Base-by-base conservation (phyloP, 2,113 vertebrate genomes). In the Chascanopsetta lugubris region DNA sequence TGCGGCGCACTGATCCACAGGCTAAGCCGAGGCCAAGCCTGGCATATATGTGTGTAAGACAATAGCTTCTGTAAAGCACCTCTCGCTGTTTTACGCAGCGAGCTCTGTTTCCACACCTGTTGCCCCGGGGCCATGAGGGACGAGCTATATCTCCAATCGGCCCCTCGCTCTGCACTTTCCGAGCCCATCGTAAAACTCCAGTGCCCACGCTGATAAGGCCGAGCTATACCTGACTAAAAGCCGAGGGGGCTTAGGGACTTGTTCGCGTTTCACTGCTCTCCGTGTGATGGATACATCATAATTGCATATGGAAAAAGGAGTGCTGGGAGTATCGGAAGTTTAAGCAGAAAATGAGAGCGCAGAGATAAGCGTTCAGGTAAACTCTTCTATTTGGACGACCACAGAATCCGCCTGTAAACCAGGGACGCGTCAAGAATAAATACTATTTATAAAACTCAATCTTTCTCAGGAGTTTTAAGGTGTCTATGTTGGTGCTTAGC, bases 51-150 rank as follows among this genome's bases (percentile, higher is more conserved):
- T 78, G 83, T 88, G 90, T 88, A 92, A 91, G 89, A 92, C 89
- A 92, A 91, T 91, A 91, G 88, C 88, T 88, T 86, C 86, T 90
- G 87, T 90, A 87, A 87, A 77, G 86, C 87, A 72, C 77, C 82
- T 89, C 85, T 88, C 29, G 80, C 91, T 82, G 75, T 82, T 84
- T 72, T 59, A 78, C 56, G 43, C 68, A 74, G 79, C 53, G 34
- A 58, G 79, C 76, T 80, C 69, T 15, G 83, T 72, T 84, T 87
- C 80, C 73, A 82, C 91, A 93, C 90, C 90, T 93, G 92, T 92
- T 85, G 83, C 67, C 61, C 57, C 29, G 84, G n/a, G 80, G 55
- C 75, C 72, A 62, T 47, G 25, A 74, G 80, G 79, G 73, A 81
- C 69, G 25, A 46, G 61, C 77, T 78, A 75, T 77, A 75, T 77